Evolutionary conservation across 37 sponge, comb jelly and placozoan genomes (phyloP).

Genomic region (Haliclona indistincta): DNA sequence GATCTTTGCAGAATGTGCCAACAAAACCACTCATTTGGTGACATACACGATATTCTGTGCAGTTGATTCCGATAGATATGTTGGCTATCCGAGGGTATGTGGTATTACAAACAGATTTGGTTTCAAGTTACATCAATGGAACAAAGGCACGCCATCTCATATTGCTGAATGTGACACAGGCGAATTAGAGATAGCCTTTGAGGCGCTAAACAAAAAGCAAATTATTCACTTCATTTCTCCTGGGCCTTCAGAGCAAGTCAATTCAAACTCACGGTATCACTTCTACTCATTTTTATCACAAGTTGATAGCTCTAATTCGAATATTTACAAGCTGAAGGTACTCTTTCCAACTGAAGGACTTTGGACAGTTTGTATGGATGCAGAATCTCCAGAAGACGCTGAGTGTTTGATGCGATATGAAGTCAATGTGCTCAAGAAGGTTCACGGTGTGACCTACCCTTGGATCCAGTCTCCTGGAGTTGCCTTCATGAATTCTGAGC

Average conservation of each 20-base stretch:
- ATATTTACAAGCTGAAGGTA: constrained; percentile 1
- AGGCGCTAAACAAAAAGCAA: not conserved
- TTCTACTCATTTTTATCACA: not conserved
- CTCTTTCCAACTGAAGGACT: constrained; percentile 22
- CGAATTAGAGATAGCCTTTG: constrained; percentile 4
- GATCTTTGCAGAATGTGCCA: too few species aligned
- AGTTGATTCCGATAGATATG: not conserved
- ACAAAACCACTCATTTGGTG: too few species aligned
- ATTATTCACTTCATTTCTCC: constrained; percentile 17
- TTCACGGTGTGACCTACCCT: constrained; percentile 1
- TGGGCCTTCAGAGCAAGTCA: not conserved
- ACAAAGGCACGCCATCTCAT: not conserved
- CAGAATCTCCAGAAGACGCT: not conserved
- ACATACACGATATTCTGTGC: constrained; percentile 1
- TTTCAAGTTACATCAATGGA: constrained; percentile 29
- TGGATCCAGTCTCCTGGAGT: not conserved
- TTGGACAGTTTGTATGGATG: constrained; percentile 16
- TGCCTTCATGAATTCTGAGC: not conserved
- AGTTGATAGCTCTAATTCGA: not conserved
- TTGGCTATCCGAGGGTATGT: constrained; percentile 3
- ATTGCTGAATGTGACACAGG: constrained; percentile 21
- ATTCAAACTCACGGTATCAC: not conserved
- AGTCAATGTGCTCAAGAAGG: not conserved
- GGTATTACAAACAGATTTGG: not conserved
- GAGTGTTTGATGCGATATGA: not conserved